A percentile compares a stretch with the other conserved stretches of the same genome.
These are phyloP conservation scores for Ageneiosus marmoratus DNA, from an alignment of 2,113 vertebrate genomes.

Conservation along the genomic window DNA sequence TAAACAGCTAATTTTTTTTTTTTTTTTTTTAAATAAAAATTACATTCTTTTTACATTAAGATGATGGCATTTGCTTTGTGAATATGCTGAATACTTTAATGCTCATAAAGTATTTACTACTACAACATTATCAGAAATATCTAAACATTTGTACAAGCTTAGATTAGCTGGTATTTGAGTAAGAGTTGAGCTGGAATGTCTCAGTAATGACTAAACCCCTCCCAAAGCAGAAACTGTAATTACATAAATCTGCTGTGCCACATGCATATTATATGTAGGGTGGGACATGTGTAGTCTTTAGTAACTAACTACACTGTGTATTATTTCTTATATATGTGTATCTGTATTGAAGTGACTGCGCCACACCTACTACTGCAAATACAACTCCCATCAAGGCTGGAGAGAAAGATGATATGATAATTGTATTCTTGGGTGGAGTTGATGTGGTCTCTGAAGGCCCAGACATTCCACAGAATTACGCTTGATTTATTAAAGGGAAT, in stretches of 20 bases:
- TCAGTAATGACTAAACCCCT: slow-evolving; percentile 15
- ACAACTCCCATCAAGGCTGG: slow-evolving; percentile 26
- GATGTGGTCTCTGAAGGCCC: slow-evolving; percentile 50
- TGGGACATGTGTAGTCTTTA: slow-evolving; percentile 21
- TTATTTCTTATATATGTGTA: slow-evolving; percentile 8
- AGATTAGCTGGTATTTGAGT: slow-evolving; percentile 10
- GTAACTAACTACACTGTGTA: slow-evolving; percentile 2
- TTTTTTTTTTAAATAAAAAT: too few species aligned
- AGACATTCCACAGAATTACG: slow-evolving; percentile 17
- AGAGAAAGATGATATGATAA: slow-evolving; percentile 49
- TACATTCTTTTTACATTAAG: background rate
- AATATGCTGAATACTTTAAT: background rate
- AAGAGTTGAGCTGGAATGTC: background rate
- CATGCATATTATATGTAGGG: slow-evolving; percentile 1
- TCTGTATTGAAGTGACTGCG: background rate
- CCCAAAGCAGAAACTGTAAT: slow-evolving; percentile 27
- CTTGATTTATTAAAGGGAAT: slow-evolving; percentile 48
- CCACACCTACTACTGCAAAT: background rate
- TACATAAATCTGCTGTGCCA: slow-evolving; percentile 14
- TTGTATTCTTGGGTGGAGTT: slow-evolving; percentile 45
- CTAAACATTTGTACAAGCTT: background rate
- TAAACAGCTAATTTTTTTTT: too few species aligned
- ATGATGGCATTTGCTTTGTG: background rate
- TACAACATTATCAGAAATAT: background rate
- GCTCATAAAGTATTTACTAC: background rate